These are phyloP conservation scores for Phainopepla nitens DNA, from an alignment of 2,113 vertebrate species.

Conservation along the genomic window DNA sequence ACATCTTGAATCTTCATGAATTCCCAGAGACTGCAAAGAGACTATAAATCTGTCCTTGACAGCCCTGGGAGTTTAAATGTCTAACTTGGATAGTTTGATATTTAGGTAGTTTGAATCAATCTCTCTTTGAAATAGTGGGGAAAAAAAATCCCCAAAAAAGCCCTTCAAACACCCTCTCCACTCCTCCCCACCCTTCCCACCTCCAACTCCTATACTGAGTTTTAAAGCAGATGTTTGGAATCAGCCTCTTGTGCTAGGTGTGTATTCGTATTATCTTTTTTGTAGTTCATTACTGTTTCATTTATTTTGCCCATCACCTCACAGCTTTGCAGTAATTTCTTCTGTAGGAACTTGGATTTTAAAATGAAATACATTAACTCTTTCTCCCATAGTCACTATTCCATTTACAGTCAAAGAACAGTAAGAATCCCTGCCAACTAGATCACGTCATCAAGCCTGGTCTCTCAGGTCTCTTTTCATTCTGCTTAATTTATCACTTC, in stretches of 20 bases:
- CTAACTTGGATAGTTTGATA: neutral
- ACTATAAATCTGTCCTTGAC: neutral
- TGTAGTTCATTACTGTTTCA: neutral
- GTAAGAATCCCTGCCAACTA: neutral
- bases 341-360: neutral
- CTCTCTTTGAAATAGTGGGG: neutral
- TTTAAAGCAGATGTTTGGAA: neutral
- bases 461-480: conserved; percentile 35
- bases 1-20: neutral
- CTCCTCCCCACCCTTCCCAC: neutral
- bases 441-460: neutral
- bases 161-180: neutral
- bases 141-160: fast-evolving
- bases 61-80: neutral
- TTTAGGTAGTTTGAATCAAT: neutral
- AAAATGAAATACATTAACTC: neutral
- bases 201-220: too few species aligned
- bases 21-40: neutral
- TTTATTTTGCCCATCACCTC: neutral
- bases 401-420: neutral
- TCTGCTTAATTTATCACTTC: conserved; percentile 44
- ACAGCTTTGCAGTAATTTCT: neutral
- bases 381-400: neutral
- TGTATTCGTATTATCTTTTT: neutral
- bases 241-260: neutral